These are phyloP conservation scores for Saxidomus purpurata DNA, from an alignment of 1,140 invertebrate genomes.

Conservation along the genomic window DNA sequence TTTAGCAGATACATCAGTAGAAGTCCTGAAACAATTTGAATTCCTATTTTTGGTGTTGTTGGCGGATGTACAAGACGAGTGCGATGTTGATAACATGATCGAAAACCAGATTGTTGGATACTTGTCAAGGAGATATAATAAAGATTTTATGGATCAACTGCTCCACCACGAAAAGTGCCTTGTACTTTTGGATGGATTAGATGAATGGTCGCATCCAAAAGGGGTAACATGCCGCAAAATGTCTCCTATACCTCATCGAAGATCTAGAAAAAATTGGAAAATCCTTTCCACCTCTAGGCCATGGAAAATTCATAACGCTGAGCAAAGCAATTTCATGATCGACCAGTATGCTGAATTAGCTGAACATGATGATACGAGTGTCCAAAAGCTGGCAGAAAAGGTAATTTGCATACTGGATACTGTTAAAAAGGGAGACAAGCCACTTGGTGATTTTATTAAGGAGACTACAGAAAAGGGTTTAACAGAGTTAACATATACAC, in stretches of 20 bases:
- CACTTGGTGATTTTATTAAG: too few relatives aligned
- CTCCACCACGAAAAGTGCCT: not conserved
- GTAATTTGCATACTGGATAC: too few relatives aligned
- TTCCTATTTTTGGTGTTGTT: slow-evolving; percentile 1
- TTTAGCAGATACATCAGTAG: not conserved
- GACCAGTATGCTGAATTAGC: too few relatives aligned
- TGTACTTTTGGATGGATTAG: not conserved
- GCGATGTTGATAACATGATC: slow-evolving; percentile 18
- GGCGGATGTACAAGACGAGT: not conserved
- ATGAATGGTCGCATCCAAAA: slow-evolving; percentile 31
- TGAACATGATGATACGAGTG: too few relatives aligned
- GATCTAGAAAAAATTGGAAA: not conserved
- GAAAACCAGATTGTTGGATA: not conserved
- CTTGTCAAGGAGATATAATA: not conserved
- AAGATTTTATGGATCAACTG: not conserved
- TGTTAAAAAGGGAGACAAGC: too few relatives aligned
- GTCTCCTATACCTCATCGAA: not conserved
- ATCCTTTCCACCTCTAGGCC: not conserved
- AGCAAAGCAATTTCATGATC: not conserved
- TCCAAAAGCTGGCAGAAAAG: too few relatives aligned
- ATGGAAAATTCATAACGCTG: not conserved
- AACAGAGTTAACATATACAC: too few relatives aligned
- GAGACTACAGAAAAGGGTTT: too few relatives aligned
- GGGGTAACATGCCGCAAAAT: not conserved
- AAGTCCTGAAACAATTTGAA: not conserved